phyloP scores from a whole-genome alignment of 2,113 vertebrate species.

The Mixornis gularis region DNA sequence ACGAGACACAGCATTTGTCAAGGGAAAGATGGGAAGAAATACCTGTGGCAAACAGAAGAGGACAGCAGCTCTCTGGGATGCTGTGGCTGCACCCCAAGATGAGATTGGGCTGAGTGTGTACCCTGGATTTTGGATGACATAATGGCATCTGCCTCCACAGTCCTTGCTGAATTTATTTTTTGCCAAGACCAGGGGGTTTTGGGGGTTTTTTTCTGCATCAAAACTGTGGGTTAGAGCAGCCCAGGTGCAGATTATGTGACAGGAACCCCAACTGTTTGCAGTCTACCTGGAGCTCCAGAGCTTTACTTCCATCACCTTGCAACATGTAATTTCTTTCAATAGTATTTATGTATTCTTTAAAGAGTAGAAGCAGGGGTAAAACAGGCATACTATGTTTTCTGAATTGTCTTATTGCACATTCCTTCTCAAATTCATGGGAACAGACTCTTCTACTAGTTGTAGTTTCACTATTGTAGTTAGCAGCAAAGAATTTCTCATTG shows the following conservation, averaged over 20 bases:
- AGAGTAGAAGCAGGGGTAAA: not conserved
- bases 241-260: not conserved
- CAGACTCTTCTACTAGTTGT: not conserved
- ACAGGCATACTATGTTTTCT: not conserved
- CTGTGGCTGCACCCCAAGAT: not conserved
- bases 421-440: not conserved
- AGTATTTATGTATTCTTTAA: not conserved
- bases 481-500: not conserved
- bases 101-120: not conserved
- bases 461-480: not conserved
- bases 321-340: not conserved
- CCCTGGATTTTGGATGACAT: not conserved
- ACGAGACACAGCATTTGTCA: not conserved
- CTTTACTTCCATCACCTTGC: not conserved
- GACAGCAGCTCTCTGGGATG: not conserved
- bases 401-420: not conserved
- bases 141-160: not conserved
- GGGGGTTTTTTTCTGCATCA: not conserved
- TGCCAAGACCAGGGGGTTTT: not conserved
- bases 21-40: not conserved
- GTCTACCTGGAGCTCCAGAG: not conserved
- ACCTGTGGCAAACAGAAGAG: not conserved
- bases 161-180: not conserved
- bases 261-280: not conserved
- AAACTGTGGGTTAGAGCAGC: not conserved